phyloP scores from a whole-genome alignment of 2,888 invertebrate genomes.

The Drosophila borealis region DNA sequence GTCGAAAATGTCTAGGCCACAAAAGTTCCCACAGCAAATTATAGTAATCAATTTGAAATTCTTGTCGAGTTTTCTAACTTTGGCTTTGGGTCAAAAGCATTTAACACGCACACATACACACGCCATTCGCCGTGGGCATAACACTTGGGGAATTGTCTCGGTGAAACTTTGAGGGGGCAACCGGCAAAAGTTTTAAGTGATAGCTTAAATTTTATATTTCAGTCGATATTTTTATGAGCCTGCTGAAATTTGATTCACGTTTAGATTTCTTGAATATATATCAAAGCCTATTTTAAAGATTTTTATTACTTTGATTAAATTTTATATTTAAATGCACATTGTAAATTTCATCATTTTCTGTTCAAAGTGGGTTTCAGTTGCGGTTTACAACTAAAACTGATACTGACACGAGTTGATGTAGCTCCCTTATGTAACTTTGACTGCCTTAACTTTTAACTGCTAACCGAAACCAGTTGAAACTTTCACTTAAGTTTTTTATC shows the following conservation, averaged over 20 bases:
- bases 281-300: conserved; percentile 9
- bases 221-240: conserved; percentile 37
- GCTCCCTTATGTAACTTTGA: conserved; percentile 5
- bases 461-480: conserved; percentile 26
- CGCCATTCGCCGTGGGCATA: conserved; percentile 16
- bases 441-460: conserved; percentile 10
- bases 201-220: conserved; percentile 51
- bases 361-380: neutral
- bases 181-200: conserved; percentile 61
- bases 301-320: conserved; percentile 14
- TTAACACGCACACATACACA: conserved; percentile 31
- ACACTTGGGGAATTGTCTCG: conserved; percentile 45
- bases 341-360: neutral
- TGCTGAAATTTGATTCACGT: conserved; percentile 51
- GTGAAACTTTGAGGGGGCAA: conserved; percentile 47
- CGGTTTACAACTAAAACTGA: neutral
- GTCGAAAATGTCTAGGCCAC: conserved; percentile 44
- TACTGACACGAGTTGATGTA: neutral
- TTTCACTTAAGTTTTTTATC: conserved; percentile 27
- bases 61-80: conserved; percentile 42
- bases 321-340: conserved; percentile 11
- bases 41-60: conserved; percentile 54
- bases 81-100: conserved; percentile 54
- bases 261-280: conserved; percentile 6
- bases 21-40: conserved; percentile 49